A percentile compares a stretch with the other conserved stretches of the same genome.
Conservation (phyloP, 2,888 invertebrate genomes). For the Perizoma affinitatum region DNA sequence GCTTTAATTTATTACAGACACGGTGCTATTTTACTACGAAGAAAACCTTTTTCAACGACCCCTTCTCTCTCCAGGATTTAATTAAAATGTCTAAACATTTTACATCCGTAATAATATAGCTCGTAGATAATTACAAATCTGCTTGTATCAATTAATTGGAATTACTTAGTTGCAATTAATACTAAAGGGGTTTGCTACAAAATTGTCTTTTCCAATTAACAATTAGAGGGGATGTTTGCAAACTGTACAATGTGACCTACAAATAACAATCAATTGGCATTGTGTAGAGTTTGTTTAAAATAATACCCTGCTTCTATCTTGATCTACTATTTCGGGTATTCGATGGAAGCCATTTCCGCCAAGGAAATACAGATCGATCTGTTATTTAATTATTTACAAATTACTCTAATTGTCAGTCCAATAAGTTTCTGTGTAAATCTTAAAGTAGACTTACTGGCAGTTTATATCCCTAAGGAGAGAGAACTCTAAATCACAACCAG, state of each 20-base stretch:
- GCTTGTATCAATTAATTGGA: slow-evolving; percentile 62
- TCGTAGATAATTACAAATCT: slow-evolving; percentile 57
- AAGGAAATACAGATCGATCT: neutral
- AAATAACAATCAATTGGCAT: slow-evolving; percentile 14
- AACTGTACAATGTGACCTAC: slow-evolving; percentile 7
- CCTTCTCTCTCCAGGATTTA: slow-evolving; percentile 62
- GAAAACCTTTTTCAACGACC: slow-evolving; percentile 60
- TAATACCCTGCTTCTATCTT: neutral
- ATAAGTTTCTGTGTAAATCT: slow-evolving; percentile 5
- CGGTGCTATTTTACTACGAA: slow-evolving; percentile 10
- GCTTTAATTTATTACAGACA: slow-evolving; percentile 7
- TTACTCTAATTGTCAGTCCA: too few species aligned
- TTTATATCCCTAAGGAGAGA: slow-evolving; percentile 15
- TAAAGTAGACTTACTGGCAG: slow-evolving; percentile 6
- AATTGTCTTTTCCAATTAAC: slow-evolving; percentile 38
- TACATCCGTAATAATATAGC: slow-evolving; percentile 70
- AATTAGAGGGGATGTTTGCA: slow-evolving; percentile 19
- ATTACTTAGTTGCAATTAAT: slow-evolving; percentile 47
- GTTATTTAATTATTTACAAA: too few species aligned
- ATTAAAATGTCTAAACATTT: slow-evolving; percentile 71
- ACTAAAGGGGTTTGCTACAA: slow-evolving; percentile 32
- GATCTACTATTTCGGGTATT: too few species aligned
- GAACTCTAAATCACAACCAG: slow-evolving; percentile 13
- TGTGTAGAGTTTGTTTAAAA: slow-evolving; percentile 5
- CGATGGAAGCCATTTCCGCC: too few species aligned